Evolutionary conservation across 1,140 invertebrate genomes (phyloP), one percentile per base, ranked within the genome.

Genomic region (Palaemon carinicauda): DNA sequence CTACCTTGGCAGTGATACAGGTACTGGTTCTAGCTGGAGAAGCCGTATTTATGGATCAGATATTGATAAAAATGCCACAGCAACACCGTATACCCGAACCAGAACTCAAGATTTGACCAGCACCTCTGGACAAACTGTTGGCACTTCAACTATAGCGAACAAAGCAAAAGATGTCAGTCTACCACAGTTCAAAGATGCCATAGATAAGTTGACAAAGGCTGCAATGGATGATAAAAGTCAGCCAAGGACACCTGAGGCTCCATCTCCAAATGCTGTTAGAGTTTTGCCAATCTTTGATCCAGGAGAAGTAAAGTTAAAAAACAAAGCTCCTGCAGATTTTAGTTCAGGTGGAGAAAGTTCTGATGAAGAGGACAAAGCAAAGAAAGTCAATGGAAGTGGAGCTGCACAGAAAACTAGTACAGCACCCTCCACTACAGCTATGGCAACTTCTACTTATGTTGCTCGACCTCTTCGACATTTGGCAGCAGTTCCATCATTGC

Each of bases 261-360:
- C 71, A 14, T 85, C 87, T 80, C 87, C 87, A 15, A 88, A 84
- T 12, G 87, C 82, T 24, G 82, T 84, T 29, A 52, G 75, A 88
- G 87, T 88, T 5, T 41, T 82, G 19, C 78, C 85, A 17, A 51
- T 29, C 73, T 79, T 79, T 56, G 75, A 29, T 56, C 53, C 81
- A 31, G 50, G 73, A 9, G 75, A 87, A 19, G 41, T 79, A 21
- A 74, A 74, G 19, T 24, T 86, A 19, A 86, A 82, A 65, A 89
- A 88, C 65, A 89, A 89, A 79, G 89, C 87, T 17, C 89, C 89
- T 5, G 89, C 89, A 24, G 89, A 89, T 69, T 89, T 89, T 80
- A 89, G 82, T 15, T 89, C 89, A 14, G 89, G 73, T 1, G 87
- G 87, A 2, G 89, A 89, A 31, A 80, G 50, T 12, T 88, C 87